phyloP scores from a whole-genome alignment of 2,113 vertebrate genomes.

The Oryctolagus cuniculus region DNA sequence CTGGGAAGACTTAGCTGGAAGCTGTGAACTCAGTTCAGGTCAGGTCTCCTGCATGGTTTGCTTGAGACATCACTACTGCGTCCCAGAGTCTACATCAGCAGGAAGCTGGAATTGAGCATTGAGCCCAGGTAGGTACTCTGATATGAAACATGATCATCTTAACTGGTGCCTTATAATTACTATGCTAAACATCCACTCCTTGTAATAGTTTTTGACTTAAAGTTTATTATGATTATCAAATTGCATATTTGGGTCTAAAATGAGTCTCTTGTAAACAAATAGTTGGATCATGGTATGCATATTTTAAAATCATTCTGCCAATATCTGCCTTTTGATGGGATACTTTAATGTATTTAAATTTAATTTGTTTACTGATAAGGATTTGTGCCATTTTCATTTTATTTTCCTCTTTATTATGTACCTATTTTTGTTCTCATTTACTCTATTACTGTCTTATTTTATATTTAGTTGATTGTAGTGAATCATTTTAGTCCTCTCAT shows the following conservation, averaged over 20 bases:
- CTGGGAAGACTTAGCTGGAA: too few relatives aligned
- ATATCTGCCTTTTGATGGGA: conserved; percentile 31
- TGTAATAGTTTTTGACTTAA: neutral
- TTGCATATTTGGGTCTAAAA: conserved; percentile 43
- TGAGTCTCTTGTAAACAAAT: neutral
- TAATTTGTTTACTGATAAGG: conserved; percentile 47
- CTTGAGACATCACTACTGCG: too few relatives aligned
- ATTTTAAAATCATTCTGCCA: conserved; percentile 27
- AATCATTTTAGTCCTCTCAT: neutral
- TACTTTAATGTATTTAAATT: conserved; percentile 16
- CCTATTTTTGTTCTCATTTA: conserved; percentile 22
- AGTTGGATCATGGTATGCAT: neutral
- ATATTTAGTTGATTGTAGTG: conserved; percentile 37
- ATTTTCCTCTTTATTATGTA: conserved; percentile 22
- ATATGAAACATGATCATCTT: too few relatives aligned
- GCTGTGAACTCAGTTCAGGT: too few relatives aligned
- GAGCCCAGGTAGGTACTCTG: too few relatives aligned
- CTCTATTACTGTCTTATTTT: neutral
- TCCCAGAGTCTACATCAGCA: too few relatives aligned
- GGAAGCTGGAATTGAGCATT: too few relatives aligned
- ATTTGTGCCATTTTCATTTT: conserved; percentile 34
- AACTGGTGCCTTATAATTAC: too few relatives aligned
- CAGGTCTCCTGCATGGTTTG: too few relatives aligned
- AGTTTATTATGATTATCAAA: neutral
- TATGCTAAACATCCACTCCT: too few relatives aligned